phyloP scores from a whole-genome alignment of 2,888 invertebrate species.

The Macaria notata region DNA sequence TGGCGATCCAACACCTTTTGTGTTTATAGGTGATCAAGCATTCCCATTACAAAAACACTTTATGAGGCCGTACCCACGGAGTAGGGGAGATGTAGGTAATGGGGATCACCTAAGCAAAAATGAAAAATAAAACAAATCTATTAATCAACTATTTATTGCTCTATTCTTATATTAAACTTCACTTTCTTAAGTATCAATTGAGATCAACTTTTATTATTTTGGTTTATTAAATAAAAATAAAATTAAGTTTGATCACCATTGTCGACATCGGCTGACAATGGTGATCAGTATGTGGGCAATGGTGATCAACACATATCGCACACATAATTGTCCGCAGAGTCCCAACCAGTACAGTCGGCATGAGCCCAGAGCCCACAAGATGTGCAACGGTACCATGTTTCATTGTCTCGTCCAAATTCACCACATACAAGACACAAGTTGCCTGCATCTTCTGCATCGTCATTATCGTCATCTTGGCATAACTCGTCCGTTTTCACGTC shows the following conservation, averaged over 20 bases:
- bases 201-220: slow-evolving; percentile 34
- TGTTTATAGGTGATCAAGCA: slow-evolving; percentile 28
- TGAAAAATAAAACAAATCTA: slow-evolving; percentile 11
- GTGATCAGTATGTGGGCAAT: slow-evolving; percentile 37
- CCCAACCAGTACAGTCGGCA: slow-evolving; percentile 35
- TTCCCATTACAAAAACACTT: slow-evolving; percentile 28
- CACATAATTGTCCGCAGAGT: slow-evolving; percentile 32
- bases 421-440: no score
- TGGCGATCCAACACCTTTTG: slow-evolving; percentile 31
- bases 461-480: no score
- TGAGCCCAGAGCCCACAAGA: slow-evolving; percentile 14
- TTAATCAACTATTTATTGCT: slow-evolving; percentile 28
- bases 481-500: no score
- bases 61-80: slow-evolving; percentile 23
- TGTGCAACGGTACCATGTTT: no score
- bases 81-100: no score
- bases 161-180: slow-evolving; percentile 25
- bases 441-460: no score
- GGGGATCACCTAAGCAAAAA: slow-evolving; percentile 33
- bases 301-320: slow-evolving; percentile 35
- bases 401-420: no score
- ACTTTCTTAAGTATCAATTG: slow-evolving; percentile 15
- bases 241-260: slow-evolving; percentile 28
- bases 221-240: slow-evolving; percentile 18
- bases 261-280: slow-evolving; percentile 36